Base-by-base conservation (phyloP, 2,797 vertebrate species). In the Phrynocephalus forsythii region DNA sequence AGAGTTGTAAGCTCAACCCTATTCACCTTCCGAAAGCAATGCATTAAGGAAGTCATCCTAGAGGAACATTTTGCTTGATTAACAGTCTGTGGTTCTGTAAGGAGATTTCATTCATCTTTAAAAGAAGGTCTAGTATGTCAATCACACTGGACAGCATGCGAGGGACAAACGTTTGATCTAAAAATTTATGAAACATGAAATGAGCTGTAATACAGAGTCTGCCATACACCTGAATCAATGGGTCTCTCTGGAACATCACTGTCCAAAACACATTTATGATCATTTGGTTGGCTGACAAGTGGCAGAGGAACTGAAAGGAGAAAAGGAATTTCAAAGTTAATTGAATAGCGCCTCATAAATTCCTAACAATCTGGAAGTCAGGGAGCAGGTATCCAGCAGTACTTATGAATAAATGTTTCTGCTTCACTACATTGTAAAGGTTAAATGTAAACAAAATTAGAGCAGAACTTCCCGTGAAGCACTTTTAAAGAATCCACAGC, bases 141-240 rank as follows among this genome's bases (percentile, higher is more conserved):
- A 22, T 89, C 80, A 79, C 81, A 86, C 33, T 84, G 88, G 75
- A 90, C 88, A 87, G 82, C 89, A 87, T 90, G 88, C 69, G 78
- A 79, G 94, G 89, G 93, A 89, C 91, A 93, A 93, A 92, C 26
- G 83, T 50, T 67, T 86, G 89, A 79, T 82, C 93, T 94, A 91
- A 94, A 95, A 93, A 89, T 95, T 94, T 90, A 95, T 94, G 94
- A 92, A 93, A 94, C 90, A 89, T 92, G 83, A 94, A 96, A 95
- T 94, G 90, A 90, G 87, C 85, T 94, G 44, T 79, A 90, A 86
- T 28, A 88, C 76, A 72, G 90, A 92, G 91, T 79, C 81, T 60
- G 60, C 76, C 11, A 76, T 83, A 93, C 48, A 87, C 84, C 80
- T 77, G 92, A 93, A 89, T 87, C 73, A 88, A 83, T 72, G 44